Percentiles rank a stretch among this genome's conserved stretches.
These are phyloP conservation scores for Hyaena hyaena DNA, from an alignment of 2,113 vertebrate genomes.

Conservation along the genomic window DNA sequence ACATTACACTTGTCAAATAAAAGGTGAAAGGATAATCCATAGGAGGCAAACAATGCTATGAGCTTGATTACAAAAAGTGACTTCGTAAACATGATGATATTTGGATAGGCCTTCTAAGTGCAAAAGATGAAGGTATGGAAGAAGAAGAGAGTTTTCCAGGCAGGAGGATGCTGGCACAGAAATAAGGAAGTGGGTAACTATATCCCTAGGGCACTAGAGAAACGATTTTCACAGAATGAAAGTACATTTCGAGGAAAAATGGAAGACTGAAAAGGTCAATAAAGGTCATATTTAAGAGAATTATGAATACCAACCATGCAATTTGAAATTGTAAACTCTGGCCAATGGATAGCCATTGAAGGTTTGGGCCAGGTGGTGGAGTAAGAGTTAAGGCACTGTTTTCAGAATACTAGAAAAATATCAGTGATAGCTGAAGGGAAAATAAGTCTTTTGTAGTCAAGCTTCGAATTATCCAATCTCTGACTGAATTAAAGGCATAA, in stretches of 20 bases:
- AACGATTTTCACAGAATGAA: neutral
- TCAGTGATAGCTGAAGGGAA: neutral
- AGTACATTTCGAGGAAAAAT: conserved; percentile 1
- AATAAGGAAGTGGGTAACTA: neutral
- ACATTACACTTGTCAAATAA: neutral
- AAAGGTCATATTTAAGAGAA: neutral
- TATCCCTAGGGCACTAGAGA: accelerated
- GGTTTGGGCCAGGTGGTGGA: neutral
- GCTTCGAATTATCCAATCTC: neutral
- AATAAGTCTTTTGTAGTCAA: neutral
- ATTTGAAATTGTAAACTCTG: neutral
- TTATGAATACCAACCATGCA: neutral
- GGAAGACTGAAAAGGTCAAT: neutral
- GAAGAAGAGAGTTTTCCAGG: neutral
- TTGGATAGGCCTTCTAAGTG: neutral
- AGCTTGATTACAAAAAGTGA: neutral
- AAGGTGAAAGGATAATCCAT: neutral
- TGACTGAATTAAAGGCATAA: neutral
- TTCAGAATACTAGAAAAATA: neutral
- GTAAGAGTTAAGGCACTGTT: neutral
- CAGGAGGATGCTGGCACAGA: neutral
- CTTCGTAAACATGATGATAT: neutral
- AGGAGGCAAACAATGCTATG: neutral
- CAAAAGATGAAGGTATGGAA: neutral
- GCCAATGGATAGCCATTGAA: neutral